Conservation (phyloP, 1,140 invertebrate genomes). For the Coelopa frigida region DNA sequence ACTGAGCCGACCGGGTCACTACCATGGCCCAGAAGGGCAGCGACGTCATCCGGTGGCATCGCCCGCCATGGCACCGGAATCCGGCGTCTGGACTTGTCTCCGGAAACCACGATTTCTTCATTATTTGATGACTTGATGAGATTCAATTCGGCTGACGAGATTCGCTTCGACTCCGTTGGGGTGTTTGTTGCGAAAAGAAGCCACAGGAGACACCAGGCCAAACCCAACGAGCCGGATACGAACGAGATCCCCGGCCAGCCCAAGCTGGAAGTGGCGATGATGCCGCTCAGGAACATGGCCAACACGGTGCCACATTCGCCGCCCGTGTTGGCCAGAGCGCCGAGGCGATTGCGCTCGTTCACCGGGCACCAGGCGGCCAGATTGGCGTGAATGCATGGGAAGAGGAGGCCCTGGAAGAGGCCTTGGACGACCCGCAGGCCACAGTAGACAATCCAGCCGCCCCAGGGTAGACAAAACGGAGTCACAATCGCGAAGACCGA, state of each 20-base stretch:
- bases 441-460: slow-evolving; percentile 55
- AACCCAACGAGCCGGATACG: slow-evolving; percentile 56
- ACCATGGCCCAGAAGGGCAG: slow-evolving; percentile 77
- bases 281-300: slow-evolving; percentile 58
- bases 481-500: slow-evolving; percentile 45
- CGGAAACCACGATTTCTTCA: slow-evolving; percentile 18
- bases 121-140: slow-evolving; percentile 53
- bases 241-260: slow-evolving; percentile 80
- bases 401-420: slow-evolving; percentile 67
- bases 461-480: slow-evolving; percentile 43
- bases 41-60: slow-evolving; percentile 63
- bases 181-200: slow-evolving; percentile 56
- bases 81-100: slow-evolving; percentile 12
- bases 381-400: slow-evolving; percentile 70
- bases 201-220: slow-evolving; percentile 58
- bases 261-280: slow-evolving; percentile 52
- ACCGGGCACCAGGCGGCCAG: slow-evolving; percentile 70
- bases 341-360: slow-evolving; percentile 51
- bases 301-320: slow-evolving; percentile 67
- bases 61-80: slow-evolving; percentile 57
- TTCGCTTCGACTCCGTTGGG: slow-evolving; percentile 55
- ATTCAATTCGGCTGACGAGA: slow-evolving; percentile 52
- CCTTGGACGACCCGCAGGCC: slow-evolving; percentile 65
- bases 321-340: slow-evolving; percentile 56
- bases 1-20: slow-evolving; percentile 76